phyloP scores from a whole-genome alignment of 1,140 invertebrate genomes.

The Trachelipus rathkii region DNA sequence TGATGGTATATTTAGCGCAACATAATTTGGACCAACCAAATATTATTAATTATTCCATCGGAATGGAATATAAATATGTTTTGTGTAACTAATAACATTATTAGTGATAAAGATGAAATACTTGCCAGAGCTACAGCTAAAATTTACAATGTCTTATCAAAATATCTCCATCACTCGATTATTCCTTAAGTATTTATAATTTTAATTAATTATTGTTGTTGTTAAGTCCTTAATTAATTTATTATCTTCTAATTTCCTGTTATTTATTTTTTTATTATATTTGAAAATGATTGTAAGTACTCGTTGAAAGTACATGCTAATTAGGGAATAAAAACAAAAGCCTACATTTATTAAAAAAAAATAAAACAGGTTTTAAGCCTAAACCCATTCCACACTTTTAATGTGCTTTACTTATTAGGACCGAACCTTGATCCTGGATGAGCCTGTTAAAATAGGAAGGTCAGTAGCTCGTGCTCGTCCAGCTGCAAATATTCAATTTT shows the following conservation, averaged over 20 bases:
- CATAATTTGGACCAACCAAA: neutral
- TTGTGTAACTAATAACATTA: no score
- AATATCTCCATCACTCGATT: no score
- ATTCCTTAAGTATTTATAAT: no score
- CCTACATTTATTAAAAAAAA: neutral
- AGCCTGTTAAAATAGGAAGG: slow-evolving; percentile 83
- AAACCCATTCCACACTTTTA: neutral
- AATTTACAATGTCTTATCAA: neutral
- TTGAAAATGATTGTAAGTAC: neutral
- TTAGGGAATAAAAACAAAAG: neutral
- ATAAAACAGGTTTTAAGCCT: neutral
- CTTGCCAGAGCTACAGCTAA: neutral
- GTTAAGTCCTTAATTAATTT: no score
- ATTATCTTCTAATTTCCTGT: no score
- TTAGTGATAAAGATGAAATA: no score
- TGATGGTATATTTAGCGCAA: neutral
- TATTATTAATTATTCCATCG: no score
- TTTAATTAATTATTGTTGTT: no score
- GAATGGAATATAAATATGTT: no score
- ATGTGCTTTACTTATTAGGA: slow-evolving; percentile 54
- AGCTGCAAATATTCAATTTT: slow-evolving; percentile 83
- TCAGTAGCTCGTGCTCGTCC: slow-evolving; percentile 84
- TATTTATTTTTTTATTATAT: neutral
- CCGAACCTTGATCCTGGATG: slow-evolving; percentile 65
- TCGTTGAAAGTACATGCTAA: neutral